Conservation (phyloP, 2,888 invertebrate species). For the Drosophila ezoana region DNA sequence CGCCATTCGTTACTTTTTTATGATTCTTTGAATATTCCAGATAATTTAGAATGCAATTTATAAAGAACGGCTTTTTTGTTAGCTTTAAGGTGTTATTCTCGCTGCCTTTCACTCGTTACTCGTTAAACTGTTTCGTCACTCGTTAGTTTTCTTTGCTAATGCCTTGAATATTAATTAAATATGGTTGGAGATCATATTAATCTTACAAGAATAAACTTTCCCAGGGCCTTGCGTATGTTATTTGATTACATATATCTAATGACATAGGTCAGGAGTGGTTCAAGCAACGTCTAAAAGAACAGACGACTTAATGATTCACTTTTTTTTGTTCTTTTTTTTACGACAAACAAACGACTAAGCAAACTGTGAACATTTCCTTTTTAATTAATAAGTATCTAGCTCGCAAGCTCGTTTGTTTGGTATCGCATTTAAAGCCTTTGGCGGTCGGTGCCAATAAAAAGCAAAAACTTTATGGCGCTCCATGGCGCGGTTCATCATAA, state of each 20-base stretch:
- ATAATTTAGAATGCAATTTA: not conserved
- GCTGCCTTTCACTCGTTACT: not conserved
- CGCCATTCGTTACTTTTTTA: too few relatives aligned
- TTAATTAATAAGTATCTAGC: slow-evolving; percentile 56
- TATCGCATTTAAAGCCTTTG: slow-evolving; percentile 32
- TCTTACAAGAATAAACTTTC: slow-evolving; percentile 2
- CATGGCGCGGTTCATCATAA: slow-evolving; percentile 49
- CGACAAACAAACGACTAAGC: not conserved
- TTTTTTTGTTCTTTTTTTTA: slow-evolving; percentile 14
- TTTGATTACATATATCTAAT: not conserved
- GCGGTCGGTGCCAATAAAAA: slow-evolving; percentile 38
- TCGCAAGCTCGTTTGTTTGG: slow-evolving; percentile 15
- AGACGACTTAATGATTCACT: slow-evolving; percentile 20
- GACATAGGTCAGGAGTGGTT: slow-evolving; percentile 1
- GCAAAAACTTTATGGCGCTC: slow-evolving; percentile 50
- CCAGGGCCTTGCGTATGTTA: not conserved
- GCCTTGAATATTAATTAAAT: too few relatives aligned
- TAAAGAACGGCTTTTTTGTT: not conserved
- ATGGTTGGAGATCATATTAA: not conserved
- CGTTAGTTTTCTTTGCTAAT: not conserved
- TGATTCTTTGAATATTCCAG: too few relatives aligned
- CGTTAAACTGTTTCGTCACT: not conserved
- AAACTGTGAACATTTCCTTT: slow-evolving; percentile 56
- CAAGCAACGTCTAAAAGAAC: not conserved
- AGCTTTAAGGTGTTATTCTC: not conserved